Evolutionary conservation across 1,140 invertebrate genomes (phyloP), one percentile per base, ranked within the genome.

Genomic region (Drosophila nigrodunni): DNA sequence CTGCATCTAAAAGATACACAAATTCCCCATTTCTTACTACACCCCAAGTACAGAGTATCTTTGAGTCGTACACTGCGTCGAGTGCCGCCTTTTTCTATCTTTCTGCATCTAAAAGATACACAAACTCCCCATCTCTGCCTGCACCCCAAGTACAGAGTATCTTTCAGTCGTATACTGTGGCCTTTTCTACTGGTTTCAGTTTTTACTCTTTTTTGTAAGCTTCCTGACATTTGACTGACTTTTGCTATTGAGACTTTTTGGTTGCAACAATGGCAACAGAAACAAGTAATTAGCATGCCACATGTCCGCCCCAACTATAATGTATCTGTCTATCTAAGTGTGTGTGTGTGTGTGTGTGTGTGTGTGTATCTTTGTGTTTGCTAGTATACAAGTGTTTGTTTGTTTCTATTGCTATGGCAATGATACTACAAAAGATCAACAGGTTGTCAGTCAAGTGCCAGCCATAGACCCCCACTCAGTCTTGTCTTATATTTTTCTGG

Each of bases 381-480:
- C 35, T 7, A 30, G 47, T 30, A 49, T 50, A 9, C 30, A 30
- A 11, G 39, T 41, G 39, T 41, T 11, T 30, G 30, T 54, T 7
- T 54, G 50, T 54, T 35, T 54, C 50, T 54, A 54, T 54, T 13
- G 50, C 50, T 54, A 25, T 13, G 34, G n/a, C 50, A 54, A 54
- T 54, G 50, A 13, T 54, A 54, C 50, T 54, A 54, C 50, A 54
- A 54, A 54, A 54, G 50, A 54, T 54, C 50, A 54, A 54, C 50
- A 54, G 50, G 50, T 54, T 54, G 50, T 54, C 50, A 54, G 50
- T 54, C 50, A 54, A 54, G 50, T 52, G 49, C 25, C 49, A 52
- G 25, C 10, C 49, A 52, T 34, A 52, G 21, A n/a, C n/a, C 49
- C n/a, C 49, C 30, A 7, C 50, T 54, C 11, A 9, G 37, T 13